phyloP scores from a whole-genome alignment of 2,113 vertebrate species.

The Thomomys bottae region DNA sequence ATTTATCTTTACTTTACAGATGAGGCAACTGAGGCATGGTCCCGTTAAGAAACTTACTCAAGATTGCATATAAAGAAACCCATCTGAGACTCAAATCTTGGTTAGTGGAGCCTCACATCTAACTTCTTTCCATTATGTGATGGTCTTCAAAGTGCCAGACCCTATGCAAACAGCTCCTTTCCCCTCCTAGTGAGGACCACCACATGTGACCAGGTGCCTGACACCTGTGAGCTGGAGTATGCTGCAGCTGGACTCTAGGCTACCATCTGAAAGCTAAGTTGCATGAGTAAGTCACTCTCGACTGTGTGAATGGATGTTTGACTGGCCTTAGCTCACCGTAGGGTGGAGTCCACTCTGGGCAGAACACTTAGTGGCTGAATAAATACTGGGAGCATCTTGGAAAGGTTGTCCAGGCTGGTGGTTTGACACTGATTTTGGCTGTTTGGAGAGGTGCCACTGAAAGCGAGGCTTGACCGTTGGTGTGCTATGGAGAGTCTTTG shows the following conservation, averaged over 20 bases:
- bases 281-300: conserved; percentile 50
- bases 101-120: not conserved
- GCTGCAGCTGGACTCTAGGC: conserved; percentile 31
- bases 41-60: not conserved
- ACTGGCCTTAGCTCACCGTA: conserved; percentile 67
- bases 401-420: conserved; percentile 63
- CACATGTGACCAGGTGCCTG: conserved; percentile 43
- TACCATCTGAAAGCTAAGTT: not conserved
- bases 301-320: conserved; percentile 58
- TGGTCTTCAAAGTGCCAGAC: not conserved
- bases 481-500: conserved; percentile 47
- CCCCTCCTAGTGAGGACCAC: not conserved
- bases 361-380: conserved; percentile 72
- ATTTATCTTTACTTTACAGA: not conserved
- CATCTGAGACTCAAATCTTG: not conserved
- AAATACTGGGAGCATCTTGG: conserved; percentile 72
- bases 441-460: conserved; percentile 62
- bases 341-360: conserved; percentile 69
- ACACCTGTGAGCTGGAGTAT: conserved; percentile 48
- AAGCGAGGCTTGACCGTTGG: conserved; percentile 65
- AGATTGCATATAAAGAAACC: not conserved
- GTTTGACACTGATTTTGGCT: conserved; percentile 73
- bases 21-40: not conserved
- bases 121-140: not conserved
- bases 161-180: not conserved